Percentiles rank a stretch among this genome's conserved stretches.
Conservation (phyloP, 2,113 vertebrate genomes). For the Heteronetta atricapilla region DNA sequence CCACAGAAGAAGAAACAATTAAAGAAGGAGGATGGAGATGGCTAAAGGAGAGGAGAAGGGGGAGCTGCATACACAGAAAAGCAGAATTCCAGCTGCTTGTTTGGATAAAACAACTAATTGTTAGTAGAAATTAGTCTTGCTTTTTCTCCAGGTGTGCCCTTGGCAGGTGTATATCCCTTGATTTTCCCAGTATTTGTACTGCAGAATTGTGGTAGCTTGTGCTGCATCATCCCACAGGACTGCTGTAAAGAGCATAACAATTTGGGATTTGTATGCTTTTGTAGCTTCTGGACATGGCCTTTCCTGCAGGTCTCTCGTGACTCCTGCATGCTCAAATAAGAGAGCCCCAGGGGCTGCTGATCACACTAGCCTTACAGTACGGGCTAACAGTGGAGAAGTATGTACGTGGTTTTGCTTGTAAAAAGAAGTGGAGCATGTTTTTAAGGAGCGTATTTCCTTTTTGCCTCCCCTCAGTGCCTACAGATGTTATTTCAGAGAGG, state of each 20-base stretch:
- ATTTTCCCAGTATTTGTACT: neutral
- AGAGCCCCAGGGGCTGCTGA: neutral
- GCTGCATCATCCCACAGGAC: rapidly evolving
- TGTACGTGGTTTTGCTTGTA: slow-evolving; percentile 14
- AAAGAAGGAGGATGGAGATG: neutral
- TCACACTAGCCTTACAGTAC: neutral
- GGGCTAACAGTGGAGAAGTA: neutral
- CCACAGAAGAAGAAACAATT: neutral
- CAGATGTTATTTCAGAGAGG: slow-evolving; percentile 64
- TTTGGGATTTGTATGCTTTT: neutral
- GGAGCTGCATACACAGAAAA: neutral
- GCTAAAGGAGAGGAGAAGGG: neutral
- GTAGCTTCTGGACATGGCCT: neutral
- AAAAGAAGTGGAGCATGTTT: slow-evolving; percentile 33
- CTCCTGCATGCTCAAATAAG: neutral
- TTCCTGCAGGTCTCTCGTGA: neutral
- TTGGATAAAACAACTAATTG: neutral
- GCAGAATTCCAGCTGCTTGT: neutral
- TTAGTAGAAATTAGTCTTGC: neutral
- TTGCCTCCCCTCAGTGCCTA: neutral
- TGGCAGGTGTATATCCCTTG: neutral
- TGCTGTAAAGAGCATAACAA: neutral
- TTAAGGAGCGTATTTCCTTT: slow-evolving; percentile 52
- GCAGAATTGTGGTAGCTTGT: too few species aligned
- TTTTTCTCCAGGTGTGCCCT: neutral